Evolutionary conservation across 2,797 vertebrate species (phyloP).

Genomic region (Leucoraja ocellata): DNA sequence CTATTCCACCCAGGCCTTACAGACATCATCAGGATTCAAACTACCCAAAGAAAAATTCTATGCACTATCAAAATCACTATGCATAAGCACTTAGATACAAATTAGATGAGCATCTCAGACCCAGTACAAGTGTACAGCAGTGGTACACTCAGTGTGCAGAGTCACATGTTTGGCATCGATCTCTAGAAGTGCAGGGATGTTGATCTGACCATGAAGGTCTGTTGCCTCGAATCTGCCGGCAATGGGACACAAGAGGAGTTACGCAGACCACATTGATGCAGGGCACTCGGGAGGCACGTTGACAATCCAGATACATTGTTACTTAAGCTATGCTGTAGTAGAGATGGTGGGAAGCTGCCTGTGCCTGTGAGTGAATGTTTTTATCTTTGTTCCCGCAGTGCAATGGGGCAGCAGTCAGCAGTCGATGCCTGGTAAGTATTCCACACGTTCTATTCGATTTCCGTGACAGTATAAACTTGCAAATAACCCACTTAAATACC

Average conservation of each 20-base stretch:
- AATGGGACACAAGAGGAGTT: too few species aligned
- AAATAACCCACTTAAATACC: not conserved
- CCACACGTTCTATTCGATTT: not conserved
- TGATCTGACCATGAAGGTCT: not conserved
- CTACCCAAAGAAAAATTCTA: too few species aligned
- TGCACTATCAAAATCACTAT: too few species aligned
- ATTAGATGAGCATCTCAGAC: too few species aligned
- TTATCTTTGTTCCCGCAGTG: conserved; percentile 30
- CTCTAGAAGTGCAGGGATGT: not conserved
- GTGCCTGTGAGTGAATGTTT: conserved; percentile 9
- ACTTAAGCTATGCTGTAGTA: not conserved
- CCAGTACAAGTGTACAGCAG: too few species aligned
- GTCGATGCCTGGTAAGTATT: conserved; percentile 23
- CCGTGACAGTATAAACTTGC: not conserved
- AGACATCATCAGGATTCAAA: too few species aligned
- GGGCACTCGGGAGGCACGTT: not conserved
- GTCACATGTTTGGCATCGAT: too few species aligned
- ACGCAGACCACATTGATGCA: not conserved
- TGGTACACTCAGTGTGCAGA: too few species aligned
- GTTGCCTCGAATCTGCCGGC: not conserved
- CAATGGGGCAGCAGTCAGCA: conserved; percentile 35
- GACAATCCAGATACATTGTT: not conserved
- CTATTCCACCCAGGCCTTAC: too few species aligned
- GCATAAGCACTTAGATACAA: too few species aligned
- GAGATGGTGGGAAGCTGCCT: not conserved